Evolutionary conservation across 2,888 invertebrate genomes (phyloP), one percentile per base, ranked within the genome.

Genomic region (Onthophagus sagittarius): DNA sequence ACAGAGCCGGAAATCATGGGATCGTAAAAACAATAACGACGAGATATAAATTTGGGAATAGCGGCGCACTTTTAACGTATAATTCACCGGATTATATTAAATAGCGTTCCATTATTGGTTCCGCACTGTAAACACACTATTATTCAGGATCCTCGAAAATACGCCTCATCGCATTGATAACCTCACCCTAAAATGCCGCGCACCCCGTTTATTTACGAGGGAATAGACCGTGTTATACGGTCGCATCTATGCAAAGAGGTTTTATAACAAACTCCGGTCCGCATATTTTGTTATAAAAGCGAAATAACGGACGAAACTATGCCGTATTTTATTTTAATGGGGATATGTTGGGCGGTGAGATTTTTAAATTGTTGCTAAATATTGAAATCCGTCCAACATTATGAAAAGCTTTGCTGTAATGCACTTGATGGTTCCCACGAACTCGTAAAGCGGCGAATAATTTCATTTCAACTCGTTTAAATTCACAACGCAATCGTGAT

Each of bases 71-170:
- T 23, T 67, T 31, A 67, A 67, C 32, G 32, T 23, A 67, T 67
- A 67, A 23, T 67, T 23, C 67, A 15, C 39, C 31, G 67, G 67
- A 67, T 67, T 67, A 67, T 67, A 67, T 67, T 23, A 67, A 67
- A 67, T 67, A 67, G 23, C 67, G 23, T 67, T 67, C 32, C 67
- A 67, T 67, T 67, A 67, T 31, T 67, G 67, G 67, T 23, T n/a
- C 64, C 9, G 23, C 67, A 67, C 32, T 67, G 32, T 67, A 67
- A 67, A 67, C 67, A 67, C 67, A 32, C 67, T 32, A 67, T 67
- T 67, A 67, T 67, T 67, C 31, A 67, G 23, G 67, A 32, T n/a
- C 6, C 32, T 67, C 67, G 23, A 23, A 23, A 67, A 67, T 67
- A 31, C 63, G 63, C 63, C 39, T 53, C 39, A 7, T 9, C 39